These are phyloP conservation scores for Hanleya hanleyi DNA, from an alignment of 2,888 invertebrate species.

Conservation along the genomic window DNA sequence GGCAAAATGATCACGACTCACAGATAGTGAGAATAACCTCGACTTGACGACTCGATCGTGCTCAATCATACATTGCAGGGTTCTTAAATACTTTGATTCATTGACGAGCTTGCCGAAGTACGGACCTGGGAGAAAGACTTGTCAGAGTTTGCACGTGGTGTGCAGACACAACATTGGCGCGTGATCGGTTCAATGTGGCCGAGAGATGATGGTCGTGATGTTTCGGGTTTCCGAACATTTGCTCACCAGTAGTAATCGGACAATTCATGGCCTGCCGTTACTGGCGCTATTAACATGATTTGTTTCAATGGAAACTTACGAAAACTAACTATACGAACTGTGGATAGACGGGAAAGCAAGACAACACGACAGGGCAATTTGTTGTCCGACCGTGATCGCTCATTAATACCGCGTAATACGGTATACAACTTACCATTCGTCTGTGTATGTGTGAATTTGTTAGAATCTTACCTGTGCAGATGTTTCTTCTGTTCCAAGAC, in stretches of 20 bases:
- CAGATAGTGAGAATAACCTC: no score
- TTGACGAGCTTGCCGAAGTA: neutral
- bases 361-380: neutral
- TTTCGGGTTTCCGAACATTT: neutral
- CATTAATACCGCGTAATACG: neutral
- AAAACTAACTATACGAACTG: neutral
- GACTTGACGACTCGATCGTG: neutral
- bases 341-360: neutral
- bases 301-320: neutral
- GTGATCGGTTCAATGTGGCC: neutral
- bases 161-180: constrained; percentile 1
- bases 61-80: constrained; percentile 5
- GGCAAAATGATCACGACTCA: no score
- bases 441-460: no score
- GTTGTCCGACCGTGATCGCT: neutral
- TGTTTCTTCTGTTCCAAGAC: no score
- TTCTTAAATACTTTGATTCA: neutral
- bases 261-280: neutral
- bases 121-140: neutral
- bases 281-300: neutral
- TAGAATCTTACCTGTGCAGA: no score
- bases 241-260: neutral
- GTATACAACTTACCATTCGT: no score
- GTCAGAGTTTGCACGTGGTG: constrained; percentile 1
- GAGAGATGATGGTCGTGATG: neutral